These are phyloP conservation scores for Lutjanus erythropterus DNA, from an alignment of 2,113 vertebrate species.

Conservation along the genomic window DNA sequence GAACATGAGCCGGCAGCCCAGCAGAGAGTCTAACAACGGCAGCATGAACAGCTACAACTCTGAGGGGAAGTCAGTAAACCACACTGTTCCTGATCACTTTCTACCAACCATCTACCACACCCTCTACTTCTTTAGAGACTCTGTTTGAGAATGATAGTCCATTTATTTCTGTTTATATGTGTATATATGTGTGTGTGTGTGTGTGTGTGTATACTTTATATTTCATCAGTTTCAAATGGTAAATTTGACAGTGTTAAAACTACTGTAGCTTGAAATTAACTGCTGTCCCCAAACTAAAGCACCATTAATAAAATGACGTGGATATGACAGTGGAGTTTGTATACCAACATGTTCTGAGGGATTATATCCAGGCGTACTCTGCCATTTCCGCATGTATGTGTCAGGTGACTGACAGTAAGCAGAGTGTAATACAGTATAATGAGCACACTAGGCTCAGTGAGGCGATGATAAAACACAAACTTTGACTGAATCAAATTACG, in stretches of 20 bases:
- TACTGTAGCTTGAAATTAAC: conserved; percentile 13
- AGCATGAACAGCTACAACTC: conserved; percentile 98
- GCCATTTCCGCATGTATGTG: neutral
- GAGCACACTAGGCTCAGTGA: conserved; percentile 1
- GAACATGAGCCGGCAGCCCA: conserved; percentile 96
- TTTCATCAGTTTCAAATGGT: neutral
- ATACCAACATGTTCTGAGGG: neutral
- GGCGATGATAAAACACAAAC: conserved; percentile 21
- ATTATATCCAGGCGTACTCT: neutral
- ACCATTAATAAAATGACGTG: neutral
- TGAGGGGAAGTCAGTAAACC: conserved; percentile 94
- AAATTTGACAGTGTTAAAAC: neutral
- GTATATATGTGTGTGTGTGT: neutral
- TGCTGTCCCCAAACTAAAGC: neutral
- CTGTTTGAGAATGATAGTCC: neutral
- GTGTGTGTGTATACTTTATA: neutral
- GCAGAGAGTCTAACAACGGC: conserved; percentile 96
- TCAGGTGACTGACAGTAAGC: conserved; percentile 15
- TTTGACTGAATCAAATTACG: conserved; percentile 27
- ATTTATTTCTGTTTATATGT: neutral
- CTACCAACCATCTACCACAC: neutral
- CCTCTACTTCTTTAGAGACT: too few species aligned
- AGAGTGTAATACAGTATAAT: conserved; percentile 27
- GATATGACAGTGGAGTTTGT: neutral
- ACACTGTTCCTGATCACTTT: conserved; percentile 14